Evolutionary conservation across 1,140 invertebrate species (phyloP).

Genomic region (Meteorus sp.): DNA sequence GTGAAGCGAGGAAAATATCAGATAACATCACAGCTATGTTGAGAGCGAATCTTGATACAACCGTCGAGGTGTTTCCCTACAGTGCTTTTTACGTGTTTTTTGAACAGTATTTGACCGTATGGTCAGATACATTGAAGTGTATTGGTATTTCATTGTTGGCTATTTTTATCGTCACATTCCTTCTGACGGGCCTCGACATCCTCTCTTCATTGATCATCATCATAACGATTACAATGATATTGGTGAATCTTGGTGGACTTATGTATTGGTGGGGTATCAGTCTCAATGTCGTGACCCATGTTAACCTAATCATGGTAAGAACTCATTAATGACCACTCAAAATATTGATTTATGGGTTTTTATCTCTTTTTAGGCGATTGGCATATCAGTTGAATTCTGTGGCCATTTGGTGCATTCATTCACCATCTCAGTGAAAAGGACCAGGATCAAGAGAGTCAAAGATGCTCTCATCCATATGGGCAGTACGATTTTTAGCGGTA

Average conservation of each 20-base stretch:
- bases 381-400: slow-evolving; percentile 98
- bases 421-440: slow-evolving; percentile 73
- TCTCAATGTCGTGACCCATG: slow-evolving; percentile 94
- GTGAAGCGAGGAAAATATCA: slow-evolving; percentile 76
- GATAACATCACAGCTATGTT: slow-evolving; percentile 82
- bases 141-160: slow-evolving; percentile 85
- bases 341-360: not conserved
- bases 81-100: slow-evolving; percentile 99
- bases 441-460: slow-evolving; percentile 74
- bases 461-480: slow-evolving; percentile 92
- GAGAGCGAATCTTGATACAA: slow-evolving; percentile 62
- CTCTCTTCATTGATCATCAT: slow-evolving; percentile 87
- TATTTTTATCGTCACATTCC: slow-evolving; percentile 89
- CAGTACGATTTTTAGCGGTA: slow-evolving; percentile 94
- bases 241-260: slow-evolving; percentile 88
- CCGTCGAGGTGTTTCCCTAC: slow-evolving; percentile 92
- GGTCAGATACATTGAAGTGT: slow-evolving; percentile 85
- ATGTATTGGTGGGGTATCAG: slow-evolving; percentile 98
- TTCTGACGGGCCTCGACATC: slow-evolving; percentile 92
- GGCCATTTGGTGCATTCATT: slow-evolving; percentile 95
- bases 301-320: slow-evolving; percentile 97
- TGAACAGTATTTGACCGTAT: slow-evolving; percentile 98
- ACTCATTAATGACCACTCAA: not conserved
- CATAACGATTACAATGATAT: slow-evolving; percentile 91
- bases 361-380: slow-evolving; percentile 80